Base-by-base conservation (phyloP, 2,888 invertebrate species). In the Holacanthella duospinosa region DNA sequence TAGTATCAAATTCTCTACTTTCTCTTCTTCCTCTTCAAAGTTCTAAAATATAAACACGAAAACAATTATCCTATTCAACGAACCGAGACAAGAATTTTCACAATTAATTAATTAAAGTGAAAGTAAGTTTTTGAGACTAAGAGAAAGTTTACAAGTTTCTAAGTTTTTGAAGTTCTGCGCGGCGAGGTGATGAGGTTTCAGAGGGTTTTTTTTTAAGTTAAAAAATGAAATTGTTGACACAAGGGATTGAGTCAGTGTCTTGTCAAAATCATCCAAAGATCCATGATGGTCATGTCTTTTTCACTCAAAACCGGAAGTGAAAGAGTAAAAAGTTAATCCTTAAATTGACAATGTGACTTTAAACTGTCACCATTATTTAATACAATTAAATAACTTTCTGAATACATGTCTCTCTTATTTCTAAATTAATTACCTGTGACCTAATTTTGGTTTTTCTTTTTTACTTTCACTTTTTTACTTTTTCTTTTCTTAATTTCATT, bases 21-120 rank as follows among this genome's bases (percentile, higher is more conserved):
- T 9, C 36, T 16, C 36, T 36, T 36, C 16, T 9, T 9, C 36
- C 36, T 36, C 6, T 36, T 9, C 9, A 36, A 16, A 36, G 16
- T 48, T 48, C 21, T 48, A n/a, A 4, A 21, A 21, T 16, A 21
- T 48, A 48, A 48, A 48, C 48, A 48, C 16, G n/a, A 21, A 48
- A 48, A 48, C 48, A 48, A 48, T 48, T 48, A 48, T 48, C 48
- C 48, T 21, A 21, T 48, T 21, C 48, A 48, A 9, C 48, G 48
- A 21, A 48, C 19, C n/a, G 48, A 48, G 21, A n/a, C n/a, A 48
- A 21, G 48, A 48, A 48, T 48, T 48, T 48, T 48, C 48, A 48
- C 48, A 48, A 48, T 48, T 48, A 48, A 48, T 48, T 48, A 48
- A 48, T 48, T 48, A 48, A 36, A 36, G 36, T 12, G 36, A 36